Base-by-base conservation (phyloP, 2,888 invertebrate genomes). In the Nipponacmea schrenckii region DNA sequence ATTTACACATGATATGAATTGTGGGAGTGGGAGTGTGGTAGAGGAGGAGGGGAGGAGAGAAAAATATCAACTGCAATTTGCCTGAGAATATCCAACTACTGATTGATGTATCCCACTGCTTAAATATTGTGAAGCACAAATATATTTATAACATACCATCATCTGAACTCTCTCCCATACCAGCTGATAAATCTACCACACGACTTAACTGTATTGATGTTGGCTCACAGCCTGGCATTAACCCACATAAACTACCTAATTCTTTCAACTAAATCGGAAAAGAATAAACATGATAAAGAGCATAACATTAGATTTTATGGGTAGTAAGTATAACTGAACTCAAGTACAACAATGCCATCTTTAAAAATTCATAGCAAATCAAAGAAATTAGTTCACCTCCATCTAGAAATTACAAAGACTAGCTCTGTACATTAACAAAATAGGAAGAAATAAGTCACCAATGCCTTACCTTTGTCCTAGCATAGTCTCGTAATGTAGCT, bases 111-210 rank as follows among this genome's bases (percentile, higher is more conserved):
- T 31, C 31, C 5, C 31, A 3, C 31, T 31, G 31, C 31, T 31
- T 31, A 31, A 31, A 31, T 31, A 31, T 5, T 3, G 31, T 31
- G 31, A 31, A 31, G 2, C 31, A 31, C 8, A 39, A 39, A 39
- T 8, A 39, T 68, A 8, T 62, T 14, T n/a, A n/a, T 5, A 45
- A 56, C 27, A 26, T 73, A 74, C 77, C 79, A 64, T 72, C 67
- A 48, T 78, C 74, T 44, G 77, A 74, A 15, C 76, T 73, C 0
- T 79, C 73, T n/a, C 80, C 81, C 92, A 97, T 95, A 0, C 97
- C 97, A 0, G 96, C 94, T 0, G 96, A 95, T 15, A 98, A 90
- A 86, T 94, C 94, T 31, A 97, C 95, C 0, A 97, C 96, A 56
- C 93, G 92, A 84, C 96, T 96, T 7, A 97, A 91, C 88, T 97